phyloP scores from a whole-genome alignment of 2,888 invertebrate species.

The Drosophila paramelanica region DNA sequence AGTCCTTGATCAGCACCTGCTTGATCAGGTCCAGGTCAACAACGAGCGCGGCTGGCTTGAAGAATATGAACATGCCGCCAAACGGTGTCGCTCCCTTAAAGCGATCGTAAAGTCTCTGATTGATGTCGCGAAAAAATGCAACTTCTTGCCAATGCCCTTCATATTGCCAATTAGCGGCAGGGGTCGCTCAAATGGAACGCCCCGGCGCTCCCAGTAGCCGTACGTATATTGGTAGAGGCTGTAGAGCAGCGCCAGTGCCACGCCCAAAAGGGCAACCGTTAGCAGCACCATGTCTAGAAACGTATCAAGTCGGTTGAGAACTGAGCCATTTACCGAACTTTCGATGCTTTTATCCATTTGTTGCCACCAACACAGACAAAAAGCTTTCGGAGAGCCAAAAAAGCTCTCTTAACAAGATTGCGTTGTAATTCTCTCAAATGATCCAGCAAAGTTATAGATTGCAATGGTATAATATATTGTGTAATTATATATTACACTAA shows the following conservation, averaged over 20 bases:
- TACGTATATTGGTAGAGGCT: slow-evolving; percentile 43
- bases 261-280: slow-evolving; percentile 47
- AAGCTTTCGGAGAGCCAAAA: slow-evolving; percentile 18
- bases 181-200: slow-evolving; percentile 64
- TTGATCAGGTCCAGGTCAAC: slow-evolving; percentile 82
- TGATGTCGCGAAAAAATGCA: slow-evolving; percentile 68
- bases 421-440: no score
- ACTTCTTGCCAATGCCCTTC: slow-evolving; percentile 59
- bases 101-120: slow-evolving; percentile 59
- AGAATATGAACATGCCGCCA: slow-evolving; percentile 71
- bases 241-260: slow-evolving; percentile 34
- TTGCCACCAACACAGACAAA: neutral
- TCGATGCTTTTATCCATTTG: neutral
- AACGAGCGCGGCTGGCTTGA: slow-evolving; percentile 57
- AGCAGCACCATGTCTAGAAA: slow-evolving; percentile 33
- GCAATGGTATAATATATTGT: no score
- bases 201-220: slow-evolving; percentile 67
- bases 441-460: no score
- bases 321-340: neutral
- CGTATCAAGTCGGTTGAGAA: neutral
- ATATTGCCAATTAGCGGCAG: slow-evolving; percentile 67
- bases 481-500: no score
- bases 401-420: neutral
- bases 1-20: slow-evolving; percentile 83
- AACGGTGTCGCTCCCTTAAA: slow-evolving; percentile 68